Base-by-base conservation (phyloP, 2,113 vertebrate species). In the Nesogale talazaci region DNA sequence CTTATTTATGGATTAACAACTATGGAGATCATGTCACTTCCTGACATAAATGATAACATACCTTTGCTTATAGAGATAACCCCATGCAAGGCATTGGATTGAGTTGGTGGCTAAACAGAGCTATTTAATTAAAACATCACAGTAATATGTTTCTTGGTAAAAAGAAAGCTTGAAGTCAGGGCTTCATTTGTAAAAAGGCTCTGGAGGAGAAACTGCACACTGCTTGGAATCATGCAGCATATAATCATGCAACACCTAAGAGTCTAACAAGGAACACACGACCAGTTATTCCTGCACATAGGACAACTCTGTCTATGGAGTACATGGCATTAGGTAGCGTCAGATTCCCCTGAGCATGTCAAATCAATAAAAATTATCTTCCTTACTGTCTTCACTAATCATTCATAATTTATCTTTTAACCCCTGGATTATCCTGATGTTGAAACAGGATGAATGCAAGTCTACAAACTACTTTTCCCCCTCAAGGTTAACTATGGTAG, bases 1-100 rank as follows among this genome's bases (percentile, higher is more conserved):
- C 76, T 86, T 95, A 95, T 96, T 96, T 90, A 95, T 88, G 70
- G 88, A 94, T 93, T 95, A 96, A 86, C 65, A 94, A 93, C 78
- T 85, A 93, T 11, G 15, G 89, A 93, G 94, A 86, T 83, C 89
- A 81, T 94, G 89, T 96, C 94, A 94, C 31, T 95, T 94, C 16
- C 79, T 96, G 95, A 97, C 94, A 94, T 63, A 94, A 94, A 94
- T 81, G 82, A 93, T 90, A 94, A 96, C 75, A 91, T 76, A 93
- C 83, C 77, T 97, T 96, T 96, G 29, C 75, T 93, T 81, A 36
- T 75, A 92, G 31, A 89, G 70, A 36, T 36, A 56, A 34, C 6
- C 22, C 27, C 65, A 70, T 76, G 40, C 86, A 95, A 94, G 94
- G 12, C 42, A 94, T 89, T 69, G 56, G 84, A 89, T 83, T 89